Base-by-base conservation (phyloP, 2,797 vertebrate species). In the Knipowitschia caucasica region DNA sequence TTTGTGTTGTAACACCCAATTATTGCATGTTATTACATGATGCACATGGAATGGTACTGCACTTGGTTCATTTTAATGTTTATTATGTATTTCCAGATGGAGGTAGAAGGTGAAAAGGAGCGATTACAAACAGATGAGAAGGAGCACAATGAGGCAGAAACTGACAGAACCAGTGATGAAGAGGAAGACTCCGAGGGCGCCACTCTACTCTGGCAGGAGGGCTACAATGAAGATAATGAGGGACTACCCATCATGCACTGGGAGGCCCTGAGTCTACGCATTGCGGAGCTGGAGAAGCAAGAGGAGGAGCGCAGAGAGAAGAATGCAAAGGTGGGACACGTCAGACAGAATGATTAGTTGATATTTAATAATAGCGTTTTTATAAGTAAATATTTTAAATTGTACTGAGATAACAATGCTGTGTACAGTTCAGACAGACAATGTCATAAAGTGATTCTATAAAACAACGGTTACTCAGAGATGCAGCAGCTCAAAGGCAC, bases 231-330 rank as follows among this genome's bases (percentile, higher is more conserved):
- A 11, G 88, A 90, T 67, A 83, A 85, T n/a, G 62, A 88, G 10
- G 87, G 85, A 26, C 75, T 87, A 56, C 91, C 91, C 73, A 91
- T 92, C 72, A 92, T 92, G 90, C 91, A 92, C 68, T 92, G 91
- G 91, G 91, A 92, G 71, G 90, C 89, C 0, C 78, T 92, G 46
- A 89, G 84, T 52, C 67, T 90, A 45, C 87, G 86, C 18, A 92
- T 92, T 1, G 89, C 88, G 2, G 88, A 92, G 71, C 80, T 92
- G 33, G 91, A 92, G 67, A 91, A 88, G 65, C 88, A 91, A 55
- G 89, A 92, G 23, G 88, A 90, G 58, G 84, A 90, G 56, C 82
- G 69, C 35, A 86, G 78, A 53, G 85, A 85, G 46, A 88, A 85
- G 62, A 77, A 24, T 39, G 73, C 65, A 45, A 80, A 80, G 75